These are phyloP conservation scores for Acleris emargana DNA, from an alignment of 2,888 invertebrate species.

Conservation along the genomic window DNA sequence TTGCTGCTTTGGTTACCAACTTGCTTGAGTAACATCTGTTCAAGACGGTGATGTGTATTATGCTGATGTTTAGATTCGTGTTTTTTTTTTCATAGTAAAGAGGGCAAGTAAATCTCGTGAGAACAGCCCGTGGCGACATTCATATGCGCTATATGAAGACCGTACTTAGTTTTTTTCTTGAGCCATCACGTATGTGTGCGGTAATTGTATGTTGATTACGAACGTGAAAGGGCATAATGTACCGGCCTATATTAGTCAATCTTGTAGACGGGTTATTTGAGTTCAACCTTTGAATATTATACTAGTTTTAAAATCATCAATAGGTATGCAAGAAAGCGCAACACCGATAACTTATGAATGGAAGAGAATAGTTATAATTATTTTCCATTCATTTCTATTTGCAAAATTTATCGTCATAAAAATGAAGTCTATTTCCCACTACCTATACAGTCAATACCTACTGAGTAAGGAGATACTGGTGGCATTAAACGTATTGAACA, in stretches of 20 bases:
- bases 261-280: background rate
- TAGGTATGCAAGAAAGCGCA: too few relatives aligned
- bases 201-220: slow-evolving; percentile 40
- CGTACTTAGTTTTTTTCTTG: slow-evolving; percentile 49
- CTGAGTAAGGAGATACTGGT: too few relatives aligned
- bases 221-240: slow-evolving; percentile 39
- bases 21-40: background rate
- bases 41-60: slow-evolving; percentile 17
- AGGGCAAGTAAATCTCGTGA: slow-evolving; percentile 57
- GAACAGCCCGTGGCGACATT: slow-evolving; percentile 70
- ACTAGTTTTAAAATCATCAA: too few relatives aligned
- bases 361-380: too few relatives aligned
- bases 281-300: too few relatives aligned
- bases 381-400: too few relatives aligned
- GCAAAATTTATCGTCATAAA: too few relatives aligned
- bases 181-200: slow-evolving; percentile 46
- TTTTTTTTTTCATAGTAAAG: slow-evolving; percentile 38
- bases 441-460: too few relatives aligned
- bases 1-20: slow-evolving; percentile 10
- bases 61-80: background rate
- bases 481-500: too few relatives aligned
- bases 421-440: too few relatives aligned
- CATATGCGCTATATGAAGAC: slow-evolving; percentile 44
- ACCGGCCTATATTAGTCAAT: slow-evolving; percentile 11
- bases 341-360: too few relatives aligned